These are phyloP conservation scores for Zosterops japonicus DNA, from an alignment of 2,113 vertebrate species.

Conservation along the genomic window DNA sequence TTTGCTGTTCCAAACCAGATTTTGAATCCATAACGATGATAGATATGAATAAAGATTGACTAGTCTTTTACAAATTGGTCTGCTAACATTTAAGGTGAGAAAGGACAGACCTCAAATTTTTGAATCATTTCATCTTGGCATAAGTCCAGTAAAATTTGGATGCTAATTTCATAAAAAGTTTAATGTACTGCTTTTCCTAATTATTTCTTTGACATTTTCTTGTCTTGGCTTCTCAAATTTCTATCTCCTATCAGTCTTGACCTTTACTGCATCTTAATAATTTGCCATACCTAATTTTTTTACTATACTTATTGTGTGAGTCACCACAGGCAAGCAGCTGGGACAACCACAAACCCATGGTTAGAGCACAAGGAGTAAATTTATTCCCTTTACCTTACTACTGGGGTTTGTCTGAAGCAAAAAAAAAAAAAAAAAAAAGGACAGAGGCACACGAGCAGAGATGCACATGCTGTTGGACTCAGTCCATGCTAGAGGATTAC, in stretches of 20 bases:
- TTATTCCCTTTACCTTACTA: neutral
- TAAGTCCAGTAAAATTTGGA: neutral
- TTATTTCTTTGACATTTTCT: neutral
- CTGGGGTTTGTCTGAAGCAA: neutral
- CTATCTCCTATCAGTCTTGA: neutral
- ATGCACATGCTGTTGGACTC: too few species aligned
- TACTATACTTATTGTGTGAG: accelerated
- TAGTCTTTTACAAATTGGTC: neutral
- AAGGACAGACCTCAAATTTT: neutral
- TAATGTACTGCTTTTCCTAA: neutral
- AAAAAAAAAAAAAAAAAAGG: neutral
- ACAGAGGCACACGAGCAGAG: neutral
- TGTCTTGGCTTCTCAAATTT: neutral
- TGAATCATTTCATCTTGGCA: neutral
- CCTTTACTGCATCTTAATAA: neutral
- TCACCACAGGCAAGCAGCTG: neutral
- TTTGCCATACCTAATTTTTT: neutral
- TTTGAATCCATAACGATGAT: neutral
- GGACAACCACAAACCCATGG: neutral
- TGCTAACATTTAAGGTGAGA: neutral
- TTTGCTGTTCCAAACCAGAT: neutral
- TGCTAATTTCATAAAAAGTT: neutral
- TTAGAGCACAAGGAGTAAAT: neutral
- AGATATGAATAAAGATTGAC: neutral
- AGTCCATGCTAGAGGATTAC: neutral